These are phyloP conservation scores for Seira musarum DNA, from an alignment of 2,888 invertebrate genomes.

Conservation along the genomic window DNA sequence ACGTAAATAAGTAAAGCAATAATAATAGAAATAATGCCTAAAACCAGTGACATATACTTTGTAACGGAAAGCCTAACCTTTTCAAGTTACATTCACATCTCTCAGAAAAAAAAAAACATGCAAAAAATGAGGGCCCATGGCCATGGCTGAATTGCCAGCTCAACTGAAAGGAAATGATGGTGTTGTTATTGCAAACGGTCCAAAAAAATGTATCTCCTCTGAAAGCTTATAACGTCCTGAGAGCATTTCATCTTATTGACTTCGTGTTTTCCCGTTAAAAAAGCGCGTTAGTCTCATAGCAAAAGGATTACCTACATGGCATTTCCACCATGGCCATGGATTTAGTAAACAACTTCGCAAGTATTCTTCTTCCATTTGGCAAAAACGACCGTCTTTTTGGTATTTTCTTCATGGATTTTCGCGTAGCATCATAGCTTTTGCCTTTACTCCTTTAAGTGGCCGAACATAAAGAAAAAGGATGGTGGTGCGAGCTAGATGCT, in stretches of 20 bases:
- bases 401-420: neutral
- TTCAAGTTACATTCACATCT: neutral
- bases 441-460: slow-evolving; percentile 14
- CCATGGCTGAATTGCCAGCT: slow-evolving; percentile 39
- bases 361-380: neutral
- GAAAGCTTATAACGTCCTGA: neutral
- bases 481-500: slow-evolving; percentile 21
- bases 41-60: no score
- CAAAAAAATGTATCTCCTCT: slow-evolving; percentile 15
- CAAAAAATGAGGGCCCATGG: slow-evolving; percentile 27
- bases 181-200: slow-evolving; percentile 12
- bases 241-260: slow-evolving; percentile 43
- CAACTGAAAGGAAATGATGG: slow-evolving; percentile 8
- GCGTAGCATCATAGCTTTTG: slow-evolving; percentile 2
- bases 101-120: neutral
- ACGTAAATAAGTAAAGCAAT: no score
- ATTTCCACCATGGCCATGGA: slow-evolving; percentile 2
- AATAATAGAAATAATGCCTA: no score
- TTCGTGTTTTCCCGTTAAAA: slow-evolving; percentile 26
- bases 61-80: no score
- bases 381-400: slow-evolving; percentile 4
- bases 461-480: slow-evolving; percentile 26
- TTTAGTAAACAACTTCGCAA: slow-evolving; percentile 15
- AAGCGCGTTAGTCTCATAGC: slow-evolving; percentile 7
- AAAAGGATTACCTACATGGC: slow-evolving; percentile 17